Conservation (phyloP, 1,140 invertebrate species). For the Drosophila repletoides region DNA sequence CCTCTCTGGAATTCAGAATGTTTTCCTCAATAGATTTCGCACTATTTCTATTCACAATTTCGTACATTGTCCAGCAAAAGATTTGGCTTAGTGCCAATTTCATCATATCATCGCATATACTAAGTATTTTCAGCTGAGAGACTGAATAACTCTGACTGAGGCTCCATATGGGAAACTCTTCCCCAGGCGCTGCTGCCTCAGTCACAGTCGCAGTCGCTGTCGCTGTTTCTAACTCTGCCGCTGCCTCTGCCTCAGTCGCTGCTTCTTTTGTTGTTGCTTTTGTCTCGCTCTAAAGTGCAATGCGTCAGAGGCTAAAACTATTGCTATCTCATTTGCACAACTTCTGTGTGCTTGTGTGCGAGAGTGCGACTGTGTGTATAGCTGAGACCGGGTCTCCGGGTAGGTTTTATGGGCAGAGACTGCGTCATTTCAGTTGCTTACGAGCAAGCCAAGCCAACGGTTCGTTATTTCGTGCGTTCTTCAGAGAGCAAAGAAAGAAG, state of each 20-base stretch:
- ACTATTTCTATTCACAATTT: background rate
- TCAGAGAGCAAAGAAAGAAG: slow-evolving; percentile 6
- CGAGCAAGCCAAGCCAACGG: slow-evolving; percentile 62
- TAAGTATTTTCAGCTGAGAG: slow-evolving; percentile 15
- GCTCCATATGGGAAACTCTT: slow-evolving; percentile 26
- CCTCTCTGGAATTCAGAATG: slow-evolving; percentile 12
- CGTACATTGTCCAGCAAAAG: slow-evolving; percentile 11
- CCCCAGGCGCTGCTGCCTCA: background rate
- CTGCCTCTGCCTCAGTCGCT: background rate
- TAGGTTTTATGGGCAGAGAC: slow-evolving; percentile 18
- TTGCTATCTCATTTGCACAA: slow-evolving; percentile 38
- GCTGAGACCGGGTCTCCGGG: slow-evolving; percentile 19
- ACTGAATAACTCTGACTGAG: slow-evolving; percentile 2
- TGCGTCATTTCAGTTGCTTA: slow-evolving; percentile 66
- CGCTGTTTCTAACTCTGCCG: background rate
- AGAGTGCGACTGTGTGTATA: background rate
- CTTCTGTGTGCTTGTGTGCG: slow-evolving; percentile 22
- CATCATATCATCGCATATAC: slow-evolving; percentile 18
- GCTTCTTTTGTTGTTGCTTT: slow-evolving; percentile 27
- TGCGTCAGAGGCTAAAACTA: background rate
- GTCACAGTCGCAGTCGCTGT: background rate
- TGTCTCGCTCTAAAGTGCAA: slow-evolving; percentile 53
- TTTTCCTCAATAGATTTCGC: slow-evolving; percentile 7
- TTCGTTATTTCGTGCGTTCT: slow-evolving; percentile 41
- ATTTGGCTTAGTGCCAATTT: slow-evolving; percentile 28